A percentile compares a stretch with the other conserved stretches of the same genome.
These are phyloP conservation scores for Furcula furcula DNA, from an alignment of 2,888 invertebrate species.

Conservation along the genomic window DNA sequence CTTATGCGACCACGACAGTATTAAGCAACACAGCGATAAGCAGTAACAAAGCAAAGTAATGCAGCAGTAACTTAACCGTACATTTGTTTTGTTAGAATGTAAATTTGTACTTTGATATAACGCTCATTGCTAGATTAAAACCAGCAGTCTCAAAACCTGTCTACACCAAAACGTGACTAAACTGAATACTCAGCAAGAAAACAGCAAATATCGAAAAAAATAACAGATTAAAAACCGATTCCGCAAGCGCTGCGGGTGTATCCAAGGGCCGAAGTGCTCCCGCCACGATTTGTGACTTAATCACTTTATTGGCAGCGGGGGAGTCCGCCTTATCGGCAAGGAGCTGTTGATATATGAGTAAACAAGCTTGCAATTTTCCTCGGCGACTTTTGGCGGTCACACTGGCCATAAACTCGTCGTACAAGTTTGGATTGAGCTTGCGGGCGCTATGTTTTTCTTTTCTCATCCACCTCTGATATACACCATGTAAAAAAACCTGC, in stretches of 20 bases:
- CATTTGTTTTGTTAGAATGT: no score
- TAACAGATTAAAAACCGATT: conserved; percentile 34
- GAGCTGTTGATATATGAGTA: conserved; percentile 76
- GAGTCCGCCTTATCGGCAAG: conserved; percentile 75
- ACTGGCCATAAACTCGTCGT: conserved; percentile 70
- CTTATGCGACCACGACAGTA: no score
- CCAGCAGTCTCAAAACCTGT: no score
- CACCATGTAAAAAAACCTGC: no score
- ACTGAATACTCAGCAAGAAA: not conserved
- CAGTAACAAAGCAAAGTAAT: no score
- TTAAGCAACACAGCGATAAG: no score
- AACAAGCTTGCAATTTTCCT: conserved; percentile 79
- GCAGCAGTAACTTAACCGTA: no score
- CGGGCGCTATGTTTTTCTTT: conserved; percentile 54
- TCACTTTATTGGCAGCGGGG: conserved; percentile 81
- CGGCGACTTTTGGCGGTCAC: conserved; percentile 74
- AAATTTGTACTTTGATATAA: no score
- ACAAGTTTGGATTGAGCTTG: conserved; percentile 67
- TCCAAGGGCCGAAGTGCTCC: conserved; percentile 46
- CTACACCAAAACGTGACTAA: not conserved
- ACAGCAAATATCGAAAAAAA: conserved; percentile 16
- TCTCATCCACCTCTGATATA: no score
- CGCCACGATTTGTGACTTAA: conserved; percentile 80
- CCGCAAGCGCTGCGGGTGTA: conserved; percentile 25
- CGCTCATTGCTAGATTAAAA: no score